These are phyloP conservation scores for Centroberyx gerrardi DNA, from an alignment of 2,797 vertebrate species.

Conservation along the genomic window DNA sequence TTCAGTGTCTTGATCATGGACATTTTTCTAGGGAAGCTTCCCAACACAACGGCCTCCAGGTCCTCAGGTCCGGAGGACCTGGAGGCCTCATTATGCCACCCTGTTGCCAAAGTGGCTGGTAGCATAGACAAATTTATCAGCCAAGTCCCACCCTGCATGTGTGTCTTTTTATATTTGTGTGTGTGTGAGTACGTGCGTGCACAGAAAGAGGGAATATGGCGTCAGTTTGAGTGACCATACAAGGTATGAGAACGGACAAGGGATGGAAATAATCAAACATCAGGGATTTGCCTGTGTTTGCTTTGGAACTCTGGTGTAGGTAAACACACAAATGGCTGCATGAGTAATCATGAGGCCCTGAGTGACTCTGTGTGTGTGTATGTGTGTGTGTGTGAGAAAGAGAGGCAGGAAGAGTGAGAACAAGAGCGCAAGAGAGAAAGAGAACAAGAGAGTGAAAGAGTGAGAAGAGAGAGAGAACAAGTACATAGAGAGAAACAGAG, in stretches of 20 bases:
- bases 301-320: slow-evolving; percentile 1
- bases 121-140: neutral
- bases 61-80: no score
- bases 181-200: neutral
- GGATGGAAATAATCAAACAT: slow-evolving; percentile 11
- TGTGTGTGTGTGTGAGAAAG: neutral
- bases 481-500: slow-evolving; percentile 7
- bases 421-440: neutral
- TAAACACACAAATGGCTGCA: slow-evolving; percentile 16
- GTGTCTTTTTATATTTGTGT: neutral
- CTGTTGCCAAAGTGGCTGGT: no score
- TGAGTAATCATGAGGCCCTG: slow-evolving; percentile 3
- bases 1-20: neutral
- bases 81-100: neutral
- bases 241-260: slow-evolving; percentile 3
- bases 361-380: neutral
- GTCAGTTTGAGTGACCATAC: neutral
- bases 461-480: neutral
- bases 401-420: slow-evolving; percentile 10
- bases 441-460: slow-evolving; percentile 2
- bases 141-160: neutral
- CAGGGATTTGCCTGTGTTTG: neutral
- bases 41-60: neutral
- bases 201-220: neutral
- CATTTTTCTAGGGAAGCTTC: neutral